Conservation (phyloP, 2,113 vertebrate genomes). For the Misgurnus anguillicaudatus region DNA sequence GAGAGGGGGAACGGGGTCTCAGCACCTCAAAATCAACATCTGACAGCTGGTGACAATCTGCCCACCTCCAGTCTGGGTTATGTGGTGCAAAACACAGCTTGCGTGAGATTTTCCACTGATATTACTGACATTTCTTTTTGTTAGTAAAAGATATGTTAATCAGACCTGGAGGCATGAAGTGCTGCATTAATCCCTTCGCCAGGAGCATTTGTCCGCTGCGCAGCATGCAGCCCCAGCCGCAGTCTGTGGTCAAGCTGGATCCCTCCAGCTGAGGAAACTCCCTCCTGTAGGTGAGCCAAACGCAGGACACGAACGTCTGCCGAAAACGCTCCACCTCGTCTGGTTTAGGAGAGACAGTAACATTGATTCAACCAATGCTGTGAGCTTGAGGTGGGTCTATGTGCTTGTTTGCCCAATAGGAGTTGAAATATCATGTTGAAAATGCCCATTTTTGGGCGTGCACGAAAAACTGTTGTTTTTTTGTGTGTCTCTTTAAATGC, state of each 20-base stretch:
- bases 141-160: neutral
- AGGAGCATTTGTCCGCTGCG: slow-evolving; percentile 92
- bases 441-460: too few relatives aligned
- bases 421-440: too few relatives aligned
- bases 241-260: slow-evolving; percentile 85
- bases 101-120: neutral
- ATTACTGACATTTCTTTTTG: neutral
- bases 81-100: neutral
- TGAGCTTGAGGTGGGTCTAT: too few relatives aligned
- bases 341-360: slow-evolving; percentile 44
- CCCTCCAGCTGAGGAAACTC: slow-evolving; percentile 87
- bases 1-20: slow-evolving; percentile 69
- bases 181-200: slow-evolving; percentile 84
- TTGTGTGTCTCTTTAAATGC: too few relatives aligned
- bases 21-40: slow-evolving; percentile 78
- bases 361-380: neutral
- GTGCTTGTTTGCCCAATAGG: too few relatives aligned
- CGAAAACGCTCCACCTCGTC: slow-evolving; percentile 84
- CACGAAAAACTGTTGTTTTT: too few relatives aligned
- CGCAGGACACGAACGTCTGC: slow-evolving; percentile 79
- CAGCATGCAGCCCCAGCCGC: slow-evolving; percentile 93
- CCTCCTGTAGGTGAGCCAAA: slow-evolving; percentile 89
- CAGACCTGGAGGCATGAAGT: slow-evolving; percentile 81
- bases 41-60: slow-evolving; percentile 68
- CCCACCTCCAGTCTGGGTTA: slow-evolving; percentile 79